A percentile compares a stretch with the other conserved stretches of the same genome.
phyloP scores from a whole-genome alignment of 2,888 invertebrate species.

The Anthrax anthrax region DNA sequence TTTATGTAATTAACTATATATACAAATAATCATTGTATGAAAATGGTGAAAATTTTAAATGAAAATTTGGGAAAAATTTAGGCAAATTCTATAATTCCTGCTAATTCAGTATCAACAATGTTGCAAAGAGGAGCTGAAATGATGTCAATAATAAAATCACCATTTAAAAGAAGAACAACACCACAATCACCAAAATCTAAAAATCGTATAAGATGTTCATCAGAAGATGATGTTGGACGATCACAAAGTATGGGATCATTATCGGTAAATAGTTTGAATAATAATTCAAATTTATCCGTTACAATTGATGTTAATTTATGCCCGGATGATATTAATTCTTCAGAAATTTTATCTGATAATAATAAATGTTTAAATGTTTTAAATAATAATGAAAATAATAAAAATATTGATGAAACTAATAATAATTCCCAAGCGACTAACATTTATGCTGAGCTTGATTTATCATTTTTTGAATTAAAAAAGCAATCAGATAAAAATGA shows the following conservation, averaged over 20 bases:
- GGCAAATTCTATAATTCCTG: neutral
- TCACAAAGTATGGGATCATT: conserved; percentile 33
- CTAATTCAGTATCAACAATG: conserved; percentile 1
- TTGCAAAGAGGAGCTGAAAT: conserved; percentile 26
- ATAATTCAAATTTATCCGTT: neutral
- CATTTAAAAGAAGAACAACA: conserved; percentile 12
- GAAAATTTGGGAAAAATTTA: no score
- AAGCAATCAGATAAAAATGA: neutral
- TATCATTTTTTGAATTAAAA: neutral
- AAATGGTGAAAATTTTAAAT: no score
- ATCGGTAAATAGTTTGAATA: conserved; percentile 24
- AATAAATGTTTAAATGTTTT: neutral
- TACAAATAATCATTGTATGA: no score
- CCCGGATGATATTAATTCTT: no score
- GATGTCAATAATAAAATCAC: conserved; percentile 28
- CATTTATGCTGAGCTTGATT: neutral
- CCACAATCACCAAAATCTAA: conserved; percentile 20
- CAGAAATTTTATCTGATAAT: neutral
- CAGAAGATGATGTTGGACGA: conserved; percentile 12
- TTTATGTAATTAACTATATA: no score
- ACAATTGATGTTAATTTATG: neutral
- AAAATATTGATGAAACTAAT: neutral
- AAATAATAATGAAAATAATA: neutral
- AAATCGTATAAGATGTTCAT: conserved; percentile 18
- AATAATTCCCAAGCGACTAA: neutral